These are phyloP conservation scores for Saxidomus purpurata DNA, from an alignment of 1,140 invertebrate species.

Conservation along the genomic window DNA sequence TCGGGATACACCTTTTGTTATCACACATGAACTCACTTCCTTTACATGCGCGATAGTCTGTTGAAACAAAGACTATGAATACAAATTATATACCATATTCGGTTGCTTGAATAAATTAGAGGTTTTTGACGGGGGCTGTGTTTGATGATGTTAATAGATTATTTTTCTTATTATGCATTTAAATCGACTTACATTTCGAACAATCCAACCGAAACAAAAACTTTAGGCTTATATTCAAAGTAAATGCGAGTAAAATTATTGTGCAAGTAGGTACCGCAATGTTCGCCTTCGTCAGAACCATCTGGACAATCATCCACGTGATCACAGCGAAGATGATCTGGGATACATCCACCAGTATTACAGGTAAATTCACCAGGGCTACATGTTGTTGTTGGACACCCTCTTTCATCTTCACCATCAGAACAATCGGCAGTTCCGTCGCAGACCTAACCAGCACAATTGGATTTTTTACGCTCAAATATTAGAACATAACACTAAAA, in stretches of 20 bases:
- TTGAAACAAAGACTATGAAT: conserved; percentile 59
- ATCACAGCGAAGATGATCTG: conserved; percentile 78
- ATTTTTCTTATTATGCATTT: too few species aligned
- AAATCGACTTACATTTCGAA: too few species aligned
- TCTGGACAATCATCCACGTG: conserved; percentile 83
- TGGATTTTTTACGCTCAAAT: too few species aligned
- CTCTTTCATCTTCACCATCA: conserved; percentile 81
- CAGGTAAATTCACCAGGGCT: conserved; percentile 78
- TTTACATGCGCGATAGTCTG: conserved; percentile 80
- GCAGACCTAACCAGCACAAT: conserved; percentile 84
- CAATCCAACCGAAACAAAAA: too few species aligned
- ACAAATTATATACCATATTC: too few species aligned
- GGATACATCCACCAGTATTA: conserved; percentile 80
- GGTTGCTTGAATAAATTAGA: too few species aligned
- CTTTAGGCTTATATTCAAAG: too few species aligned
- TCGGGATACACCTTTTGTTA: conserved; percentile 96
- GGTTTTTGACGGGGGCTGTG: too few species aligned
- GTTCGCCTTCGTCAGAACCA: conserved; percentile 79
- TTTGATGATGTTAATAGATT: too few species aligned
- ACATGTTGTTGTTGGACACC: conserved; percentile 77
- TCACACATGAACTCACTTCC: conserved; percentile 95
- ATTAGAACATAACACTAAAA: too few species aligned
- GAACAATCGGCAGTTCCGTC: conserved; percentile 84
- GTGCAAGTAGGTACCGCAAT: conserved; percentile 80
- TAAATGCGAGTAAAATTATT: too few species aligned